Conservation (phyloP, 2,797 vertebrate genomes). For the Alca torda region DNA sequence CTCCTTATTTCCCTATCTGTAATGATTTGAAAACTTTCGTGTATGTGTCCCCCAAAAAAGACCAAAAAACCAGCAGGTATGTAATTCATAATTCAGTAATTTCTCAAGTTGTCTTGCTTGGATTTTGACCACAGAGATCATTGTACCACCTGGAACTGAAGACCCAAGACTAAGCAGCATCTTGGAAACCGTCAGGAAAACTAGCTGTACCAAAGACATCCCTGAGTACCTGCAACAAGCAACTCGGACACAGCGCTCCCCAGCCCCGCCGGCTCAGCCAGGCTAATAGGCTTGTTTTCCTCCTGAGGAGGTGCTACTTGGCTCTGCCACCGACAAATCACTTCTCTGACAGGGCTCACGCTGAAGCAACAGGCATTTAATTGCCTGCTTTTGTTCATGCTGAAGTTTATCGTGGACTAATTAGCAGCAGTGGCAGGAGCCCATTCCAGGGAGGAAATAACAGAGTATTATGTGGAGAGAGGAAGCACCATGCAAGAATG, state of each 20-base stretch:
- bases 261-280: background rate
- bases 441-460: slow-evolving; percentile 31
- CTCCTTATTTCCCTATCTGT: background rate
- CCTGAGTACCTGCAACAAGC: background rate
- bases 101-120: background rate
- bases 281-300: background rate
- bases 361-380: background rate
- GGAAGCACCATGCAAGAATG: fast-evolving
- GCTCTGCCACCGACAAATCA: background rate
- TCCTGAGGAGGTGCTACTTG: background rate
- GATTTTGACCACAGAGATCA: background rate
- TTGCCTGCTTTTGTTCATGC: slow-evolving; percentile 21
- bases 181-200: background rate
- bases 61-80: fast-evolving
- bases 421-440: slow-evolving; percentile 25
- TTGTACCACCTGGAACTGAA: fast-evolving
- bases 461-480: slow-evolving; percentile 4
- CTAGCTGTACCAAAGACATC: background rate
- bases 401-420: background rate
- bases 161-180: background rate
- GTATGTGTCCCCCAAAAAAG: background rate
- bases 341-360: background rate
- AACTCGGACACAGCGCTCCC: fast-evolving
- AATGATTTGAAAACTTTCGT: background rate
- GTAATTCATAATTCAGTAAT: background rate